Percentiles rank a stretch among this genome's conserved stretches.
phyloP scores from a whole-genome alignment of 2,888 invertebrate genomes.

The Tetramorium bicarinatum region DNA sequence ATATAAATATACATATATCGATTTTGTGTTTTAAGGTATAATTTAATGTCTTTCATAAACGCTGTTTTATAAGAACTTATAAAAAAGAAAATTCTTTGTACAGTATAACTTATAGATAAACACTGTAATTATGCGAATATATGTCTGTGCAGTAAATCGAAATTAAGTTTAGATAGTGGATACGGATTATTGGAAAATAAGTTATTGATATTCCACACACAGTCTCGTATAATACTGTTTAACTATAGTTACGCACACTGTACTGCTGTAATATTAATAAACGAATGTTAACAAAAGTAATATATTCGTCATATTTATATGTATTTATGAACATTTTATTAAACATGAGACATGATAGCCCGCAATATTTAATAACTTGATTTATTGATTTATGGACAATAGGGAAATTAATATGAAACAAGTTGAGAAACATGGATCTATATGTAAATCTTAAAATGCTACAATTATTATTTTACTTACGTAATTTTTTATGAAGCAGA shows the following conservation, averaged over 20 bases:
- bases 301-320: neutral
- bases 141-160: slow-evolving; percentile 54
- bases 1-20: slow-evolving; percentile 28
- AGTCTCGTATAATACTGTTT: slow-evolving; percentile 74
- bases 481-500: slow-evolving; percentile 84
- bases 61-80: slow-evolving; percentile 49
- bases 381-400: neutral
- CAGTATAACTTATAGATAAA: slow-evolving; percentile 44
- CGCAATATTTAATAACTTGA: neutral
- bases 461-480: slow-evolving; percentile 75
- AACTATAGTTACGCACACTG: slow-evolving; percentile 75
- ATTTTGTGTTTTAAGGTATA: slow-evolving; percentile 35
- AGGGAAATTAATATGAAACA: neutral
- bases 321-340: slow-evolving; percentile 4
- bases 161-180: slow-evolving; percentile 55
- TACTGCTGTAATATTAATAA: slow-evolving; percentile 75
- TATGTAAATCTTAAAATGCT: slow-evolving; percentile 18
- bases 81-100: slow-evolving; percentile 47
- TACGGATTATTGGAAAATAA: slow-evolving; percentile 59
- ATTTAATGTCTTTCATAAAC: slow-evolving; percentile 45
- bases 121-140: slow-evolving; percentile 47
- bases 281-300: slow-evolving; percentile 62
- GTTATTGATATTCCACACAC: slow-evolving; percentile 67
- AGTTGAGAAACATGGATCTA: slow-evolving; percentile 12
- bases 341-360: neutral